Evolutionary conservation across 2,113 vertebrate species (phyloP), one percentile per base, ranked within the genome.

Genomic region (Typhlomys cinereus): DNA sequence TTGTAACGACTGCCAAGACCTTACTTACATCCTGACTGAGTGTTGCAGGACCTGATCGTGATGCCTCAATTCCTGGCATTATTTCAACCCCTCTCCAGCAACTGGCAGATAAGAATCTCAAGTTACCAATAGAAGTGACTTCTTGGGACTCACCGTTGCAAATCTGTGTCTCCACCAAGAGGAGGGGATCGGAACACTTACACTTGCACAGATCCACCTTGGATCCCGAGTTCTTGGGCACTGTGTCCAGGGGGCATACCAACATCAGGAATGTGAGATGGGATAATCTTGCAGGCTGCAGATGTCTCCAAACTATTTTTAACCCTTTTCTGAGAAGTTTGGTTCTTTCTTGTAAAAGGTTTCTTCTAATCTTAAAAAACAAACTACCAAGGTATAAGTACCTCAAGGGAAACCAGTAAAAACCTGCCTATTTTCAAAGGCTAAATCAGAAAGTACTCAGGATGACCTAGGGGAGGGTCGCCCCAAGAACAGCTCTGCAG

Each of bases 311-410:
- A 70, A 46, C 57, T 23, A 5, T 18, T 29, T 14, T 31, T 15
- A 50, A 17, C 39, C 52, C 46, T 83, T 95, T 69, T 94, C 79
- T 61, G 75, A 86, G 93, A 93, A 94, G 61, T 96, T 92, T 67
- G 54, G 46, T 86, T 93, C 85, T 94, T 79, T 74, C 92, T 92
- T 66, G 31, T 48, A 5, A 79, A 61, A 52, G 27, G 11, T 89
- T 90, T 92, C 95, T 91, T 52, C 20, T 59, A 70, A 92, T 10
- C 59, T 46, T 90, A 61, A 44, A 64, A 83, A 36, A 25, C 39
- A 82, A 25, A 41, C 31, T 44, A 54, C 20, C 0, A 7, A 20
- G 39, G 21, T 39, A n/a, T 54, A 52, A 67, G 20, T 44, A 29
- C 36, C 62, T 96, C 82, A 62, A 84, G 61, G 75, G 64, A 73